A percentile compares a stretch with the other conserved stretches of the same genome.
Evolutionary conservation across 2,113 vertebrate genomes (phyloP).

Genomic region (Nothobranchius kuhntae): DNA sequence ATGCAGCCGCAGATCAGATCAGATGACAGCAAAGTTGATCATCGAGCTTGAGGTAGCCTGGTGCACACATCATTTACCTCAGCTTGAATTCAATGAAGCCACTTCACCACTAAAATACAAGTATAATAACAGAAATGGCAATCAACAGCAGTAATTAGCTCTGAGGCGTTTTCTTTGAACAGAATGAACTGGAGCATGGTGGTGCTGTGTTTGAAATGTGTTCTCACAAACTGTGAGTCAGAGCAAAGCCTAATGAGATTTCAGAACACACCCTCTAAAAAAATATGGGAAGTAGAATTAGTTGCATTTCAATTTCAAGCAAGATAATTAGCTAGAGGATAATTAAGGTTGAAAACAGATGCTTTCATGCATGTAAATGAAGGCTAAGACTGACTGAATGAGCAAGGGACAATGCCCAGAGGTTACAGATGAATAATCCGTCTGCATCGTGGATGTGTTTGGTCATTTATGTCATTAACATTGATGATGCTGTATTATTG

Average conservation of each 20-base stretch:
- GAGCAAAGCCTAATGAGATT: constrained; percentile 5
- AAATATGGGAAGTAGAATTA: constrained; percentile 1
- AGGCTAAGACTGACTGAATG: not conserved
- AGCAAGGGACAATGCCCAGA: not conserved
- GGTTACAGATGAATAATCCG: not conserved
- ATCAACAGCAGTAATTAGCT: not conserved
- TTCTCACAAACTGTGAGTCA: not conserved
- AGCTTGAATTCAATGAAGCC: not conserved
- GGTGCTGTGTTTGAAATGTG: not conserved
- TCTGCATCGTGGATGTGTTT: not conserved
- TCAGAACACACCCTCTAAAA: not conserved
- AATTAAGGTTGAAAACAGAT: not conserved
- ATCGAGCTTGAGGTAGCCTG: no score
- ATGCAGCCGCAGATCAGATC: no score
- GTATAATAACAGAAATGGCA: not conserved
- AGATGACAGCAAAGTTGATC: no score
- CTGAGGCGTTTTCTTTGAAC: constrained; percentile 4
- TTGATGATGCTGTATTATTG: no score
- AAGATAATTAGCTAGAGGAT: constrained; percentile 8
- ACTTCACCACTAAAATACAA: not conserved
- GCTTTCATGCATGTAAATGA: not conserved
- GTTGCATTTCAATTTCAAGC: not conserved
- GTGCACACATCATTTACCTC: no score
- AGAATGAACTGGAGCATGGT: not conserved
- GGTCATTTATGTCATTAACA: not conserved